phyloP scores from a whole-genome alignment of 2,797 vertebrate genomes.

The Eidolon dupreanum region DNA sequence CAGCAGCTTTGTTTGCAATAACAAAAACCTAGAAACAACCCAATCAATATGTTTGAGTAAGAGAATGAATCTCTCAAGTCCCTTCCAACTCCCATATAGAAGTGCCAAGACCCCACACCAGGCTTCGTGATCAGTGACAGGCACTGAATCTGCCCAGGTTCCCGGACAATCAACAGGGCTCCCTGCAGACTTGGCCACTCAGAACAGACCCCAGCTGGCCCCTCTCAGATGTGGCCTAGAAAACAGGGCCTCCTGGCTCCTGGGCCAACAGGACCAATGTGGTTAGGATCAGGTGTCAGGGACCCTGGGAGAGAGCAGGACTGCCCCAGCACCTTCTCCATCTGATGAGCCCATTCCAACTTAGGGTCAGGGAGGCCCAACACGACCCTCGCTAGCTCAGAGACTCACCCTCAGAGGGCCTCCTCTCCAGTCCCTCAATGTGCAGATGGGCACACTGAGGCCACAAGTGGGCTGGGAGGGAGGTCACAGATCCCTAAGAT shows the following conservation, averaged over 20 bases:
- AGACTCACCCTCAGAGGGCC: not conserved
- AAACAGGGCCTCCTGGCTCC: not conserved
- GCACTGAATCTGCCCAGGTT: fast-evolving
- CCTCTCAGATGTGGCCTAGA: not conserved
- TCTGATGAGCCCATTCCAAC: not conserved
- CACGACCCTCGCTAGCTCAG: not conserved
- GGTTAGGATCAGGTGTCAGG: not conserved
- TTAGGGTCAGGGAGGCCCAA: not conserved
- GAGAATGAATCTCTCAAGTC: not conserved
- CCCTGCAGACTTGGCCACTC: not conserved
- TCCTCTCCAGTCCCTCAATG: not conserved
- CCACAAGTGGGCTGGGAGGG: fast-evolving
- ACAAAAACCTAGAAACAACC: not conserved
- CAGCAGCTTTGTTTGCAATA: not conserved
- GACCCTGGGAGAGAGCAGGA: not conserved
- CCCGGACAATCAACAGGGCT: fast-evolving
- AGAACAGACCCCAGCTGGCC: not conserved
- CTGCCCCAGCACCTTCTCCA: not conserved
- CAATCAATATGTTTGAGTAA: not conserved
- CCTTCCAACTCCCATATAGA: not conserved
- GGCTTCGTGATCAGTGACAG: not conserved
- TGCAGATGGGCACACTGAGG: not conserved
- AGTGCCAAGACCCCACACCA: not conserved
- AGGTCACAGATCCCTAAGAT: not conserved
- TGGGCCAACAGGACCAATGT: not conserved